These are phyloP conservation scores for Aspidoscelis tigris DNA, from an alignment of 2,113 vertebrate species.

Conservation along the genomic window DNA sequence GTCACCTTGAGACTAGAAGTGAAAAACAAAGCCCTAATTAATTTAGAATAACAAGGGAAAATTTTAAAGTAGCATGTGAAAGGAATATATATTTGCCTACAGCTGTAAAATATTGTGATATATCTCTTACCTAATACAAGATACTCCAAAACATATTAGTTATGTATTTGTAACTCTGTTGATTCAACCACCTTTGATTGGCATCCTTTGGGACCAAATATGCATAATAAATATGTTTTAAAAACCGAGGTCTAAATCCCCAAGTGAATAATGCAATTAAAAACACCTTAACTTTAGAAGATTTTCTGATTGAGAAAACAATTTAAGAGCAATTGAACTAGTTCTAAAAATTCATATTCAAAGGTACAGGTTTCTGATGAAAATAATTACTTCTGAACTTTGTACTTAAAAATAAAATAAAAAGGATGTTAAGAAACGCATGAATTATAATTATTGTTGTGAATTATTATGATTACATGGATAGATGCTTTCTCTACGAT, in stretches of 20 bases:
- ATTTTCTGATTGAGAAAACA: not conserved
- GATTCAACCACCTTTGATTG: not conserved
- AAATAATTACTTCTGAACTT: not conserved
- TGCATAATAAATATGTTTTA: not conserved
- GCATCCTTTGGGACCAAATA: not conserved
- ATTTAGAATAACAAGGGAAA: too few relatives aligned
- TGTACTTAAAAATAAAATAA: not conserved
- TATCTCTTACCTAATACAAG: not conserved
- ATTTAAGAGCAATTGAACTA: slow-evolving; percentile 11
- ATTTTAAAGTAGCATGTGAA: not conserved
- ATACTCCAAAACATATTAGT: not conserved
- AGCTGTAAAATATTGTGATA: not conserved
- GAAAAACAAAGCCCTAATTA: too few relatives aligned
- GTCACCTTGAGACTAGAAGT: too few relatives aligned
- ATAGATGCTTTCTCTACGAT: not conserved
- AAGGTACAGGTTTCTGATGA: not conserved
- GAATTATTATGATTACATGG: not conserved
- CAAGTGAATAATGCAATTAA: slow-evolving; percentile 9
- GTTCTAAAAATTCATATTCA: not conserved
- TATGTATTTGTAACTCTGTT: not conserved
- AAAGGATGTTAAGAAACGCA: too few relatives aligned
- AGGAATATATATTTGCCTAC: not conserved
- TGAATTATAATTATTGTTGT: not conserved
- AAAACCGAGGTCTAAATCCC: slow-evolving; percentile 7
- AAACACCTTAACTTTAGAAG: not conserved